phyloP scores from a whole-genome alignment of 2,113 vertebrate species.

The Arenaria interpres region DNA sequence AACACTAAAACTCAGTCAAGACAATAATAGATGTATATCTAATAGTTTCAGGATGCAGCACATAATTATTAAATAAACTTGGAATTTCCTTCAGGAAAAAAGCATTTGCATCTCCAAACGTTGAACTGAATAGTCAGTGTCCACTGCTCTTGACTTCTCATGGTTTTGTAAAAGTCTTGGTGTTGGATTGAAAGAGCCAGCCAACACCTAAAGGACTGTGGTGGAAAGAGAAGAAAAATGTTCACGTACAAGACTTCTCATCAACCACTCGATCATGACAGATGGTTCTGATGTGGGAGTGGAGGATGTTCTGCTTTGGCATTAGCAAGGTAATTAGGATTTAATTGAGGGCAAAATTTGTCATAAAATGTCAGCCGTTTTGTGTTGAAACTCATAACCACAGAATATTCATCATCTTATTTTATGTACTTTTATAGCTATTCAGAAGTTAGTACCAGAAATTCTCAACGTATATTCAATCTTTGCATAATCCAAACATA shows the following conservation, averaged over 20 bases:
- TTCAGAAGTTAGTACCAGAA: background rate
- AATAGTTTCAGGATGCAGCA: slow-evolving; percentile 4
- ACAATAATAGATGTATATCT: background rate
- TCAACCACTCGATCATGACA: background rate
- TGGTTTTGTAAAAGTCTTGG: background rate
- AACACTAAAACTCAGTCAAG: slow-evolving; percentile 42
- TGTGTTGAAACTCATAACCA: background rate
- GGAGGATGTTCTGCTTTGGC: background rate
- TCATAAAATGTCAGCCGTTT: background rate
- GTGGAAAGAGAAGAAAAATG: background rate
- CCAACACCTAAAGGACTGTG: background rate
- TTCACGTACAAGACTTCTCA: background rate
- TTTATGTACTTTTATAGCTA: background rate
- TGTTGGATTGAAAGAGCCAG: background rate
- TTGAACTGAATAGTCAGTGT: background rate
- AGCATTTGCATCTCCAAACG: background rate
- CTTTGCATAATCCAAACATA: background rate
- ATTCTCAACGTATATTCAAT: background rate
- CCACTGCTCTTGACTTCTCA: background rate
- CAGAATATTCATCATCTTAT: background rate
- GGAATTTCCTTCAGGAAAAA: background rate
- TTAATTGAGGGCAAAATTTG: background rate
- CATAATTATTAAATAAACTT: slow-evolving; percentile 5
- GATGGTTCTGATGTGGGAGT: background rate
- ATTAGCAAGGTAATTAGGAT: background rate